Percentiles rank a stretch among this genome's conserved stretches.
Evolutionary conservation across 1,140 invertebrate species (phyloP).

Genomic region (Cheumatopsyche charites): DNA sequence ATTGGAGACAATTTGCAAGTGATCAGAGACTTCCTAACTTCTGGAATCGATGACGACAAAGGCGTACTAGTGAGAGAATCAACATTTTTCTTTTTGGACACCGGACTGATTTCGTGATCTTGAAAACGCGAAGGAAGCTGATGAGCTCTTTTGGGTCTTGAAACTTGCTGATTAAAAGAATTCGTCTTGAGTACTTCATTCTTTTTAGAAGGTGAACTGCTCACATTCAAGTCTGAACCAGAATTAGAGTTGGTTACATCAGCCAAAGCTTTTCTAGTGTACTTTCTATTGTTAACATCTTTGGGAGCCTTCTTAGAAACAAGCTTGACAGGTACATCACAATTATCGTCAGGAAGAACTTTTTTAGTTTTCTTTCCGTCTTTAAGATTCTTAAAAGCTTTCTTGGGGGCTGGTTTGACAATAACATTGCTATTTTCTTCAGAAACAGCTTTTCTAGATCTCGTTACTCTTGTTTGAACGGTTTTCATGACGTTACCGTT

Average conservation of each 20-base stretch:
- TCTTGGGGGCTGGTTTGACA: no score
- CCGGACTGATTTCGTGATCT: constrained; percentile 39
- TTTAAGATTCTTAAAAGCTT: no score
- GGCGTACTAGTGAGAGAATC: constrained; percentile 38
- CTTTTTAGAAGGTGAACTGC: constrained; percentile 19
- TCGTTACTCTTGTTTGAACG: neutral
- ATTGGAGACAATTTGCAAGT: neutral
- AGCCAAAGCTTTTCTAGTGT: constrained; percentile 39
- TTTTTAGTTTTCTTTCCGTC: constrained; percentile 3
- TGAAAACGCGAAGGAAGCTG: constrained; percentile 29
- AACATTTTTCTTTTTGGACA: constrained; percentile 15
- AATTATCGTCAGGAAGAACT: neutral
- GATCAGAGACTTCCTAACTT: neutral
- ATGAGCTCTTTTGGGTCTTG: constrained; percentile 40
- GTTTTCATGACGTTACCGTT: no score
- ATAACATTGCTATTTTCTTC: no score
- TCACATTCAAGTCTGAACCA: constrained; percentile 38
- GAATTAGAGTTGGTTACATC: constrained; percentile 41
- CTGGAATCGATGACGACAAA: neutral
- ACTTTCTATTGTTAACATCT: constrained; percentile 4
- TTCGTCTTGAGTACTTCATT: neutral
- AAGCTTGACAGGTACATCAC: no score
- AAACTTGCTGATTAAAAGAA: neutral
- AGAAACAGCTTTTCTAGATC: neutral
- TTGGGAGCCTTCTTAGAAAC: no score